Percentiles rank a stretch among this genome's conserved stretches.
phyloP scores from a whole-genome alignment of 2,888 invertebrate genomes.

The Lathronympha strigana region DNA sequence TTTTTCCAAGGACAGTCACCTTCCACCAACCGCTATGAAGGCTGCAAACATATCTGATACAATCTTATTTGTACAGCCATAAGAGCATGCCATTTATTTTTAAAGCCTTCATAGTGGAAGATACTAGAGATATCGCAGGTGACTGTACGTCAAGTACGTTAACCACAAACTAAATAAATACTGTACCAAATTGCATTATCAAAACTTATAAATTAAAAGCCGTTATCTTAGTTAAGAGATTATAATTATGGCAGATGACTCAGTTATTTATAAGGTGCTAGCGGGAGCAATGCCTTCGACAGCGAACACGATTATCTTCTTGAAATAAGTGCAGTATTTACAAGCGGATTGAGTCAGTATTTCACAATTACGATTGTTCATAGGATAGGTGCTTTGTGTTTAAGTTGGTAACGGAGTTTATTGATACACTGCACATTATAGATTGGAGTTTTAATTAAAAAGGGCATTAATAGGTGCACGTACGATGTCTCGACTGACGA shows the following conservation, averaged over 20 bases:
- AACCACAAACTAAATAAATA: neutral
- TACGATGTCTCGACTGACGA: neutral
- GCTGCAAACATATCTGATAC: too few relatives aligned
- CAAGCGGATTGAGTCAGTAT: slow-evolving; percentile 31
- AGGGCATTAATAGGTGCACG: neutral
- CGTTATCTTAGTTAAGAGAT: slow-evolving; percentile 29
- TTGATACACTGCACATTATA: neutral
- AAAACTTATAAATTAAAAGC: slow-evolving; percentile 32
- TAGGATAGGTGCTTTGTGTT: neutral
- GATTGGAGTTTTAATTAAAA: neutral
- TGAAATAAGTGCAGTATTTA: slow-evolving; percentile 40
- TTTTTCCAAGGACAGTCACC: too few relatives aligned
- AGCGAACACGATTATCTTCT: slow-evolving; percentile 40
- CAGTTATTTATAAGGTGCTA: slow-evolving; percentile 30
- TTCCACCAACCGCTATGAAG: too few relatives aligned
- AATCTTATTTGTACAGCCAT: too few relatives aligned
- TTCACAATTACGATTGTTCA: slow-evolving; percentile 32
- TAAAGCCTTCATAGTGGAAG: too few relatives aligned
- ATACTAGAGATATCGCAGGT: too few relatives aligned
- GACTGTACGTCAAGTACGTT: neutral
- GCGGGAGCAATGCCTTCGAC: slow-evolving; percentile 34
- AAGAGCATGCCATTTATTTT: too few relatives aligned
- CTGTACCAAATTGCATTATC: neutral
- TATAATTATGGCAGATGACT: slow-evolving; percentile 38
- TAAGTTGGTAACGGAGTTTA: neutral